Conservation (phyloP, 1,140 invertebrate genomes). For the Grapholita molesta region DNA sequence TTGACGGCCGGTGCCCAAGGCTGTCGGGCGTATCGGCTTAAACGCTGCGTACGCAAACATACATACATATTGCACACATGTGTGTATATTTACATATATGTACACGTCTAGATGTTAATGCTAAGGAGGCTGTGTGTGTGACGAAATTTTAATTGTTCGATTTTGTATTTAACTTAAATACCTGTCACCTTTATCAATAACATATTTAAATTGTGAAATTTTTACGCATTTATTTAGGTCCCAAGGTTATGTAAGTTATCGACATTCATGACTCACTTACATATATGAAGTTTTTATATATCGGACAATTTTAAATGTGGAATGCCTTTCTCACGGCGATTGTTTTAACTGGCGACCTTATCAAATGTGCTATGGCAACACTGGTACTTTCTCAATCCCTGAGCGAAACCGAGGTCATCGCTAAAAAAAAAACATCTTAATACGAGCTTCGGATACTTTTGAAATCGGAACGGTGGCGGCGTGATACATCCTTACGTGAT, state of each 20-base stretch:
- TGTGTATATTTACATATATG: neutral
- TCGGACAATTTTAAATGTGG: neutral
- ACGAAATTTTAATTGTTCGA: too few species aligned
- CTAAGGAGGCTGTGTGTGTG: too few species aligned
- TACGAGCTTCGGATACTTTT: neutral
- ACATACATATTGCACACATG: neutral
- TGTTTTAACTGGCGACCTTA: neutral
- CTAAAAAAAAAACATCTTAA: neutral
- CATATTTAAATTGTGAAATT: too few species aligned
- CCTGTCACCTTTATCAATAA: too few species aligned
- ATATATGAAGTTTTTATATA: neutral
- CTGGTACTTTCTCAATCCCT: neutral
- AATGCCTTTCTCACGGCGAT: neutral
- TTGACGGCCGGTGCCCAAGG: neutral
- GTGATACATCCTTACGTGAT: neutral
- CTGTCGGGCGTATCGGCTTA: neutral
- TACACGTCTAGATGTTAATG: neutral
- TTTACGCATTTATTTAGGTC: too few species aligned
- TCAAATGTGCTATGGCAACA: neutral
- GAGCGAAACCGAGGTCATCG: neutral
- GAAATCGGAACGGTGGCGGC: neutral
- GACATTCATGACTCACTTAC: neutral
- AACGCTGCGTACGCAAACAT: neutral
- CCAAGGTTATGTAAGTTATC: neutral
- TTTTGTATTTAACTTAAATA: too few species aligned